These are phyloP conservation scores for Drosophila malerkotliana DNA, from an alignment of 1,140 invertebrate genomes.

Conservation along the genomic window DNA sequence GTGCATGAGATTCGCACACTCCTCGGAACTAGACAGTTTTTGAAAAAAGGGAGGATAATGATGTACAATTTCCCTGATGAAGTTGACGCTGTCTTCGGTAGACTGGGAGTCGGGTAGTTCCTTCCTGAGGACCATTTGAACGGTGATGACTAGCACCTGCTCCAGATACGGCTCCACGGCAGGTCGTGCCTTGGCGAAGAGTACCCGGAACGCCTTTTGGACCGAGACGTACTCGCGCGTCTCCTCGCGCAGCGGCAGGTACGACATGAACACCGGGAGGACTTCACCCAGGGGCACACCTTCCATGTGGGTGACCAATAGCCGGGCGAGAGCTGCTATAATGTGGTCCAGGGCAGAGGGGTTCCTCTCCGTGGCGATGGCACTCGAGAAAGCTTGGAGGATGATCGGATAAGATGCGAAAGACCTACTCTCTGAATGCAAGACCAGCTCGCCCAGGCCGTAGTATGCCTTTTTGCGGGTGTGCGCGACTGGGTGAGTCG, in stretches of 20 bases:
- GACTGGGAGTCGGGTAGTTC: constrained; percentile 64
- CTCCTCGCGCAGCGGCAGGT: constrained; percentile 91
- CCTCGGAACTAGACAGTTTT: no score
- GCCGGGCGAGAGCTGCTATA: constrained; percentile 90
- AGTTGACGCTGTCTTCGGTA: constrained; percentile 82
- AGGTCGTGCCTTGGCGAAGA: constrained; percentile 87
- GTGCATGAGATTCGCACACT: no score
- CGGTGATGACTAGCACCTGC: constrained; percentile 85
- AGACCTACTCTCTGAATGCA: no score
- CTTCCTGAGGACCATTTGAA: constrained; percentile 85
- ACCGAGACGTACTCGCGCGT: constrained; percentile 90
- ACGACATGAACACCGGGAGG: constrained; percentile 89
- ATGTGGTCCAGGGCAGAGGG: constrained; percentile 90
- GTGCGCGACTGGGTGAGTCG: no score
- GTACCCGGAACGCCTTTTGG: constrained; percentile 87
- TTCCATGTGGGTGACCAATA: constrained; percentile 88
- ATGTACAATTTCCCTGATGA: constrained; percentile 84
- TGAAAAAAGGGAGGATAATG: no score
- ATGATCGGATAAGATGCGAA: constrained; percentile 83
- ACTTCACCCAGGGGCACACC: constrained; percentile 89
- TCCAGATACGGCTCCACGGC: constrained; percentile 85
- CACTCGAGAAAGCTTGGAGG: constrained; percentile 87
- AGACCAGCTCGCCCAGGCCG: no score
- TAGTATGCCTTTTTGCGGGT: no score
- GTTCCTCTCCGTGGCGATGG: constrained; percentile 87